These are phyloP conservation scores for Leptopilina drosophilae DNA, from an alignment of 2,888 invertebrate genomes.

Conservation along the genomic window DNA sequence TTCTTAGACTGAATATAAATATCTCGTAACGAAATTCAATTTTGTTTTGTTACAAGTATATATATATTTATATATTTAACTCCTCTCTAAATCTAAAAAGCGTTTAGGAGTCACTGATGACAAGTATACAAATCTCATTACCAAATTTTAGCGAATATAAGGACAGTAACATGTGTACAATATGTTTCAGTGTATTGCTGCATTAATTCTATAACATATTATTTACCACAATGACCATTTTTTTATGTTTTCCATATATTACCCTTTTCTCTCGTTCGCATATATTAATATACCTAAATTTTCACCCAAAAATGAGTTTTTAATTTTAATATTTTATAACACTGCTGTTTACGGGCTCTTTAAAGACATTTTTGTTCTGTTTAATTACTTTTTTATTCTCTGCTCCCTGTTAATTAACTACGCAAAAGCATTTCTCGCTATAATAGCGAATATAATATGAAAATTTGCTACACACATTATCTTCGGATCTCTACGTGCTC, in stretches of 20 bases:
- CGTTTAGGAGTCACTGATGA: conserved; percentile 31
- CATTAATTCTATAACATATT: conserved; percentile 35
- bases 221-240: conserved; percentile 19
- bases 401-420: conserved; percentile 23
- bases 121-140: conserved; percentile 38
- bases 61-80: not conserved
- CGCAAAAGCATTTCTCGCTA: conserved; percentile 21
- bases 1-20: conserved; percentile 3
- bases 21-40: not conserved
- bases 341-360: conserved; percentile 37
- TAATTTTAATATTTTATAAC: conserved; percentile 26
- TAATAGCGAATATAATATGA: conserved; percentile 27
- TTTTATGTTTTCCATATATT: not conserved
- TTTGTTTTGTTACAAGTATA: conserved; percentile 8
- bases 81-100: conserved; percentile 37
- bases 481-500: conserved; percentile 33
- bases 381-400: not conserved
- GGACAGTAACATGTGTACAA: conserved; percentile 40
- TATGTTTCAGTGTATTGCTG: conserved; percentile 38
- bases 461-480: conserved; percentile 36
- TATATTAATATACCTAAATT: conserved; percentile 3
- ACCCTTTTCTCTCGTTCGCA: not conserved
- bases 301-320: conserved; percentile 31
- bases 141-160: conserved; percentile 34
- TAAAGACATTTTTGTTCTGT: not conserved